Conservation (phyloP, 2,888 invertebrate genomes). For the Formica aserva region DNA sequence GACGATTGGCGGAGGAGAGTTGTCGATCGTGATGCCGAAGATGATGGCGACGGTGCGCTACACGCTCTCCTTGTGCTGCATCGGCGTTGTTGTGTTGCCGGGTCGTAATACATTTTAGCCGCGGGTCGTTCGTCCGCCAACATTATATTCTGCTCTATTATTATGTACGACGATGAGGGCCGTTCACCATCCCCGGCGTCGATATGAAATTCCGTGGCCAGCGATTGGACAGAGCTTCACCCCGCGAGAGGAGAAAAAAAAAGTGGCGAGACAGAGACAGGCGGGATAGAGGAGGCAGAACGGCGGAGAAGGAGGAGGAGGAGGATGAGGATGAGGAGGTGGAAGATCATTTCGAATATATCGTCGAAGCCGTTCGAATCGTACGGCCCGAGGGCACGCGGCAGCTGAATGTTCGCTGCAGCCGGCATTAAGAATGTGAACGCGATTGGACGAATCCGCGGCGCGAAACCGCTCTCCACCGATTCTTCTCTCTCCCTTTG, state of each 20-base stretch:
- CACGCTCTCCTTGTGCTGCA: conserved; percentile 39
- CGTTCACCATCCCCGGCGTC: conserved; percentile 61
- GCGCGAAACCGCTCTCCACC: neutral
- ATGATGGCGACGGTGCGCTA: conserved; percentile 46
- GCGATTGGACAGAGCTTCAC: conserved; percentile 65
- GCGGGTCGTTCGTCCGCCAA: conserved; percentile 71
- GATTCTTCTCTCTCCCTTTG: neutral
- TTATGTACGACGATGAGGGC: conserved; percentile 69
- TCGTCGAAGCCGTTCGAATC: conserved; percentile 62
- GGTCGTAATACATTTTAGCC: conserved; percentile 75
- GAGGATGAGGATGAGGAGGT: conserved; percentile 23
- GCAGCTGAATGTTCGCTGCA: conserved; percentile 63
- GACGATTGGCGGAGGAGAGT: neutral
- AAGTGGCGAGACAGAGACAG: conserved; percentile 29
- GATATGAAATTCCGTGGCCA: conserved; percentile 72
- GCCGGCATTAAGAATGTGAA: conserved; percentile 62
- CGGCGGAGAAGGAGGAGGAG: neutral
- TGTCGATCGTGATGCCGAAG: conserved; percentile 46
- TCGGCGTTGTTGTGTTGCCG: conserved; percentile 17
- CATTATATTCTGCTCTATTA: conserved; percentile 74
- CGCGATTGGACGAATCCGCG: conserved; percentile 65
- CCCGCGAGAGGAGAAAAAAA: conserved; percentile 27
- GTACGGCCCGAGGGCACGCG: conserved; percentile 58
- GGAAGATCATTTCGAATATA: conserved; percentile 60
- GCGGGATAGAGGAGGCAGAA: conserved; percentile 13